Base-by-base conservation (phyloP, 2,797 vertebrate genomes). In the Pseudomugil gertrudae region DNA sequence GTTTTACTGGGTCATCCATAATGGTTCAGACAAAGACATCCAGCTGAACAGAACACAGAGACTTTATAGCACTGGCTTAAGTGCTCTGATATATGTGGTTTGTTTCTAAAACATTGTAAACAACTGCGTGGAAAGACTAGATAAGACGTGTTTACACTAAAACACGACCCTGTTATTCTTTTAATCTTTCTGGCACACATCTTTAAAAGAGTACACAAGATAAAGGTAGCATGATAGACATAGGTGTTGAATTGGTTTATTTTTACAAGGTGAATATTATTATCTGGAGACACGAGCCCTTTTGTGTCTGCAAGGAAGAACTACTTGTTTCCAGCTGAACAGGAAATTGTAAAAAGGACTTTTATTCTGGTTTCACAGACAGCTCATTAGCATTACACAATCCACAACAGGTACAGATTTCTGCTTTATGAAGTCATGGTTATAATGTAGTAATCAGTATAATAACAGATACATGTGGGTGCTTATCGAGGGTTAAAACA, bases 341-440 rank as follows among this genome's bases (percentile, higher is more conserved):
- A 70, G 55, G 61, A 78, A 77, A 59, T 63, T 4, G 23, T 54
- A 23, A 30, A 74, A 79, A 80, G 75, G 33, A 79, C 54, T 77
- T 88, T 89, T 89, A 88, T 89, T 91, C 78, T 77, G 78, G 70
- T 81, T 86, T 77, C 72, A 88, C 87, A 82, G 74, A 88, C 79
- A 89, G 17, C 35, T 83, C 77, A 76, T 79, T 23, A 79, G 66
- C 68, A 58, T 71, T 79, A 87, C 80, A 85, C 56, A 72, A 29
- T 73, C 53, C 75, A 89, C 71, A 69, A 76, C 19, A 43, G 40
- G 40, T 79, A 59, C 54, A 51, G 55, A 72, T 66, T 63, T 63
- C 4, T 19, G 32, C 72, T 83, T 76, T 64, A 64, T 74, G 9
- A 54, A 52, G 57, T 27, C 13, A 1, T 54, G 47, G 30, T 35